Evolutionary conservation across 1,140 invertebrate genomes (phyloP).

Genomic region (Pachypsylla venusta): DNA sequence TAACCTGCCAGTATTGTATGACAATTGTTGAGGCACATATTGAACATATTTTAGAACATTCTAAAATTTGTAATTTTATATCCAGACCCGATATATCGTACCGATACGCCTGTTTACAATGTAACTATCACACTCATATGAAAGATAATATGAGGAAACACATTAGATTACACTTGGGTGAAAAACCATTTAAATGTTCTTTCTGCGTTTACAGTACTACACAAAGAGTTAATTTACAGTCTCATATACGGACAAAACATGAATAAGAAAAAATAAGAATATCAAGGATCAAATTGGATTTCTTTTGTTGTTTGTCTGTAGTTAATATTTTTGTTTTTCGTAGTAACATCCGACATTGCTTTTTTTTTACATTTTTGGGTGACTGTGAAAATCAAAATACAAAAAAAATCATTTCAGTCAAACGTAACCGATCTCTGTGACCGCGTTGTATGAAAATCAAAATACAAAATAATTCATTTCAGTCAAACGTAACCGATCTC

Average conservation of each 20-base stretch:
- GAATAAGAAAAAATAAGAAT: no score
- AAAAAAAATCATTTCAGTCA: no score
- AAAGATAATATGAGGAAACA: not conserved
- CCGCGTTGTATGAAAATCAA: no score
- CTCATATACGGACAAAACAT: not conserved
- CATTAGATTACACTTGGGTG: not conserved
- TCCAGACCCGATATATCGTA: not conserved
- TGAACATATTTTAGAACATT: not conserved
- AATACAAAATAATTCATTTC: no score
- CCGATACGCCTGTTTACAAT: not conserved
- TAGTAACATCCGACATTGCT: no score
- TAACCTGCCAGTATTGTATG: not conserved
- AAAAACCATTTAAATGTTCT: not conserved
- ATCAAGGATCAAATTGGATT: no score
- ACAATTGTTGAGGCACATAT: not conserved
- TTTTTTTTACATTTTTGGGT: no score
- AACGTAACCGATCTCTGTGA: no score
- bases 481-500: no score
- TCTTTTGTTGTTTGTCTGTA: no score
- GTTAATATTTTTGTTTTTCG: no score
- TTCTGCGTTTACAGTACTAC: not conserved
- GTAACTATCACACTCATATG: not conserved
- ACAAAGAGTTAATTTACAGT: not conserved
- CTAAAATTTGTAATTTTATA: not conserved
- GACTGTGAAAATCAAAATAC: no score